A percentile compares a stretch with the other conserved stretches of the same genome.
Conservation (phyloP, 2,888 invertebrate species). For the Rapana venosa region DNA sequence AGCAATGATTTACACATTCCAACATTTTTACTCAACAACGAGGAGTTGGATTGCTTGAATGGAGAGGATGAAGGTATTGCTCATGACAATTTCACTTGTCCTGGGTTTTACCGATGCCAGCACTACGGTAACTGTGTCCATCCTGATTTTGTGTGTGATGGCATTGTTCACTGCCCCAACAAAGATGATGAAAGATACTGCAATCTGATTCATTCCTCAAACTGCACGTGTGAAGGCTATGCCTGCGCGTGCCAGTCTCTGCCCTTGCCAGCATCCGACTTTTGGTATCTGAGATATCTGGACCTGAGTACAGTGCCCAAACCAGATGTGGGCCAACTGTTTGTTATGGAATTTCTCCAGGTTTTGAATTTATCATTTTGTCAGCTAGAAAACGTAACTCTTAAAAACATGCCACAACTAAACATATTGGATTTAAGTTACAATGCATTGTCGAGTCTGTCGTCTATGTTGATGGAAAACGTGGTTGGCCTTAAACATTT, state of each 20-base stretch:
- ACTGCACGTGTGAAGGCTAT: background rate
- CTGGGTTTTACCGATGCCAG: background rate
- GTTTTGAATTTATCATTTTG: background rate
- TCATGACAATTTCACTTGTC: background rate
- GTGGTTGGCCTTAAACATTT: slow-evolving; percentile 16
- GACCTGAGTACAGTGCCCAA: background rate
- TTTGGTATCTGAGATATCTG: slow-evolving; percentile 4
- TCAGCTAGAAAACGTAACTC: background rate
- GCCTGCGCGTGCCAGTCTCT: background rate
- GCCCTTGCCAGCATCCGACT: background rate
- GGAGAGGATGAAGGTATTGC: background rate
- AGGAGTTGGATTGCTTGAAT: background rate
- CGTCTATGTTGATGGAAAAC: background rate
- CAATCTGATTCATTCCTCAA: background rate
- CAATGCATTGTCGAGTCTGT: background rate
- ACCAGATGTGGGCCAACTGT: background rate
- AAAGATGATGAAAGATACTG: slow-evolving; percentile 6
- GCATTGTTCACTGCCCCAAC: background rate
- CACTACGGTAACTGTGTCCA: background rate
- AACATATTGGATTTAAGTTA: slow-evolving; percentile 39
- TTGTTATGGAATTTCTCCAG: background rate
- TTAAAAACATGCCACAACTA: slow-evolving; percentile 21
- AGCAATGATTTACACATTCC: background rate
- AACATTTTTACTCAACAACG: background rate
- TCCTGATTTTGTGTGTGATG: background rate